Base-by-base conservation (phyloP, 2,888 invertebrate genomes). In the Phengaris arion region DNA sequence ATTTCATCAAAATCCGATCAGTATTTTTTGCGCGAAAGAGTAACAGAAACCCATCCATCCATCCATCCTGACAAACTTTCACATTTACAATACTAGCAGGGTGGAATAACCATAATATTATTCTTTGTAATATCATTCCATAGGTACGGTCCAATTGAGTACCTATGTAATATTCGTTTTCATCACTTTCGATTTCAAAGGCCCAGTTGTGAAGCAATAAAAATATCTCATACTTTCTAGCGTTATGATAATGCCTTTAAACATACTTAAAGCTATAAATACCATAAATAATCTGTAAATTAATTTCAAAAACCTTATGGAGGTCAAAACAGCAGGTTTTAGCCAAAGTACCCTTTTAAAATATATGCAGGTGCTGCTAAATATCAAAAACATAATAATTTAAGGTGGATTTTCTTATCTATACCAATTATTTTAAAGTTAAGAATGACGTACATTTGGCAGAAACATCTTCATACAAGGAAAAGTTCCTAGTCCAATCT, bases 141-240 rank as follows among this genome's bases (percentile, higher is more conserved):
- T 15, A 35, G 4, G 35, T 35, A 15, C 57, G 59, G 59, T 22
- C 22, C 8, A 59, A 59, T 59, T 22, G 5, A 9, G 35, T 35
- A 35, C 35, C 35, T 59, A 22, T 22, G 15, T 52, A 10, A 52
- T 2, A 59, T 22, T 45, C 4, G 10, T 59, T 22, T 57, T 15
- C 15, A 8, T 57, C 59, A 64, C 64, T 64, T 64, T 64, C 13
- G 64, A 6, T 64, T 64, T 64, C 35, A 12, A 64, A 13, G 64
- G 35, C 35, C 64, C 64, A 64, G 64, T 51, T 48, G 48, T 35
- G 64, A 2, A 70, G 64, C 15, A 51, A 70, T 70, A n/a, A 70
- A 70, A 70, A 15, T 70, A 70, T 51, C 48, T 70, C 12, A 51
- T 10, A 70, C 70, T 52, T 51, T 48, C 48, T 59, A 22, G 59